Base-by-base conservation (phyloP, 2,888 invertebrate species). In the Schizotus pectinicornis region DNA sequence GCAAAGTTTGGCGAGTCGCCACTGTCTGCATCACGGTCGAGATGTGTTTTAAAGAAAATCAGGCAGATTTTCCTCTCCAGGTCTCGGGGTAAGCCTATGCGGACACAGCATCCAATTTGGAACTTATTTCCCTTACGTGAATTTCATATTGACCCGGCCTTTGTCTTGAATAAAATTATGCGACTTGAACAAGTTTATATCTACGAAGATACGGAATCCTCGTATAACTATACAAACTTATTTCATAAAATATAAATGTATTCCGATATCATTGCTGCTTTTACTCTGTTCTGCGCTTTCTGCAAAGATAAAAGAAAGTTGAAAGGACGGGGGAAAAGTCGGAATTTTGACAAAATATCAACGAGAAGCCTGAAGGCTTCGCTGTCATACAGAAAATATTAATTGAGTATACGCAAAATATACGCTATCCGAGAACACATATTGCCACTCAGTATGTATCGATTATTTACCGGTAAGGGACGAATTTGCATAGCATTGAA, bases 111-210 rank as follows among this genome's bases (percentile, higher is more conserved):
- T 72, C 72, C 73, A 72, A 73, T 73, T 73, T 72, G 61, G 61
- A 71, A 71, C 69, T 73, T 73, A 73, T 73, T 71, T 72, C 67
- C 68, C 68, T 68, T 65, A 69, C 68, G 69, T 70, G 68, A 68
- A 69, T 69, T 70, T 68, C 68, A 70, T 72, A 72, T 71, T 70
- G 73, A 72, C 69, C 70, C 62, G 58, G 63, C 64, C 63, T 67
- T 68, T 69, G 68, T 68, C 68, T 68, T 64, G 68, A 71, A 72
- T 72, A 70, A 72, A 70, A 72, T 72, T 70, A 72, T 67, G 62
- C 60, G 67, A 64, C 57, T 65, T 61, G 65, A 67, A 64, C 67
- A 67, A 68, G 60, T 66, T 63, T 63, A 62, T 64, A 56, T 66
- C 64, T 47, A 47, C 45, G 61, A 57, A 66, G 67, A 72, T 68